These are phyloP conservation scores for Thunnus maccoyii DNA, from an alignment of 2,113 vertebrate species.

Conservation along the genomic window DNA sequence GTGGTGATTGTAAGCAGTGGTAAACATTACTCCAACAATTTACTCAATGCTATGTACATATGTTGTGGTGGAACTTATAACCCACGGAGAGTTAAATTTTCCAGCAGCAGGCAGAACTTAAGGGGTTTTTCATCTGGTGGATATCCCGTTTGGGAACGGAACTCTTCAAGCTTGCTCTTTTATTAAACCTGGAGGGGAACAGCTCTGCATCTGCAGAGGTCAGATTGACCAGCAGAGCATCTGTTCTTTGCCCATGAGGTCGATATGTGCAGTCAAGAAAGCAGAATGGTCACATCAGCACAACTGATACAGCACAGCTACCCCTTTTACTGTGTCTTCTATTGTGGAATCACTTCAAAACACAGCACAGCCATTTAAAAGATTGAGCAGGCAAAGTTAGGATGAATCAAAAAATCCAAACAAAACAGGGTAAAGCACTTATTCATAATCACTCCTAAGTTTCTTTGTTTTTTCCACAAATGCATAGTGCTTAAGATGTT, in stretches of 20 bases:
- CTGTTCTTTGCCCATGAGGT: slow-evolving; percentile 36
- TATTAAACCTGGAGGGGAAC: slow-evolving; percentile 42
- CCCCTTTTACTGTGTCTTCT: background rate
- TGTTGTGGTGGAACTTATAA: background rate
- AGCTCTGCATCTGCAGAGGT: slow-evolving; percentile 19
- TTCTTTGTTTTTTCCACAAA: too few relatives aligned
- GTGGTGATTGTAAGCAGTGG: background rate
- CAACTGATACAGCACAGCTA: background rate
- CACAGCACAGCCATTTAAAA: background rate
- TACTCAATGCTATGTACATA: background rate
- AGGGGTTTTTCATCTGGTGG: slow-evolving; percentile 32
- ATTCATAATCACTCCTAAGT: too few relatives aligned
- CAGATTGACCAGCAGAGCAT: slow-evolving; percentile 47
- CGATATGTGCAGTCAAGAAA: slow-evolving; percentile 52
- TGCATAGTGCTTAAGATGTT: too few relatives aligned
- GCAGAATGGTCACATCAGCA: slow-evolving; percentile 39
- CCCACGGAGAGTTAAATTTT: slow-evolving; percentile 8
- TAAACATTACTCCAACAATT: background rate
- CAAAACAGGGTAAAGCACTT: too few relatives aligned
- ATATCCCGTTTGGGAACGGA: slow-evolving; percentile 31
- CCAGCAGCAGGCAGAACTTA: background rate
- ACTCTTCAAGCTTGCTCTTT: slow-evolving; percentile 28
- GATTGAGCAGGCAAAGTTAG: background rate
- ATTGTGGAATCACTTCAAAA: slow-evolving; percentile 8
- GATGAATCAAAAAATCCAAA: background rate